These are phyloP conservation scores for Melipona quadrifasciata DNA, from an alignment of 1,140 invertebrate genomes.

Conservation along the genomic window DNA sequence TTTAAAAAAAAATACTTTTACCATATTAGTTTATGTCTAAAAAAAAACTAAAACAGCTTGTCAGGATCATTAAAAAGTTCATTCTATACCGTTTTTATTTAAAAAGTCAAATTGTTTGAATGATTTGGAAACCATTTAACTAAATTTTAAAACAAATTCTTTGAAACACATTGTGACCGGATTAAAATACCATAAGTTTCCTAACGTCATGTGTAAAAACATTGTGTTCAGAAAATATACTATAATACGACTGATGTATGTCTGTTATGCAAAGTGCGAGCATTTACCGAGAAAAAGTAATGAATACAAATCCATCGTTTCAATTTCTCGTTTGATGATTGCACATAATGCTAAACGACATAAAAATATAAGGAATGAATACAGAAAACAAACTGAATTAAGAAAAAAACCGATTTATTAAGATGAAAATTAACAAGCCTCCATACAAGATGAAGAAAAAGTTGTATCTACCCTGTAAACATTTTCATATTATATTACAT, in stretches of 20 bases:
- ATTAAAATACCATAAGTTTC: conserved; percentile 81
- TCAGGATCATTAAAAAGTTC: background rate
- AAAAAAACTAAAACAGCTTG: background rate
- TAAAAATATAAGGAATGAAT: conserved; percentile 79
- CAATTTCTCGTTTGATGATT: conserved; percentile 74
- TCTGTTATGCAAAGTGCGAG: conserved; percentile 75
- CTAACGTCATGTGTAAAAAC: conserved; percentile 82
- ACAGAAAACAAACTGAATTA: conserved; percentile 71
- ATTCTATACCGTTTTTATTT: background rate
- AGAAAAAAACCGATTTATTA: conserved; percentile 78
- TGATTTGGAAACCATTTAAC: background rate
- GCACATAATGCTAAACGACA: conserved; percentile 71
- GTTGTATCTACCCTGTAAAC: conserved; percentile 82
- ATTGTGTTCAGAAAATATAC: conserved; percentile 83
- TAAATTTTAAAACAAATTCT: conserved; percentile 38
- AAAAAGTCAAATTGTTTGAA: background rate
- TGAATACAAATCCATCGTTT: conserved; percentile 54
- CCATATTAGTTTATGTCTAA: background rate
- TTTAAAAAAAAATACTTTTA: background rate
- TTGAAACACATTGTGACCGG: conserved; percentile 77
- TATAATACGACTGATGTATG: conserved; percentile 82
- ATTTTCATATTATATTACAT: conserved; percentile 79
- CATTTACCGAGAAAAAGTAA: conserved; percentile 71
- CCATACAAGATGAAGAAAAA: conserved; percentile 77
- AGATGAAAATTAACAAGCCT: conserved; percentile 77